A percentile compares a stretch with the other conserved stretches of the same genome.
phyloP scores from a whole-genome alignment of 2,797 vertebrate species.

The Trematomus bernacchii region DNA sequence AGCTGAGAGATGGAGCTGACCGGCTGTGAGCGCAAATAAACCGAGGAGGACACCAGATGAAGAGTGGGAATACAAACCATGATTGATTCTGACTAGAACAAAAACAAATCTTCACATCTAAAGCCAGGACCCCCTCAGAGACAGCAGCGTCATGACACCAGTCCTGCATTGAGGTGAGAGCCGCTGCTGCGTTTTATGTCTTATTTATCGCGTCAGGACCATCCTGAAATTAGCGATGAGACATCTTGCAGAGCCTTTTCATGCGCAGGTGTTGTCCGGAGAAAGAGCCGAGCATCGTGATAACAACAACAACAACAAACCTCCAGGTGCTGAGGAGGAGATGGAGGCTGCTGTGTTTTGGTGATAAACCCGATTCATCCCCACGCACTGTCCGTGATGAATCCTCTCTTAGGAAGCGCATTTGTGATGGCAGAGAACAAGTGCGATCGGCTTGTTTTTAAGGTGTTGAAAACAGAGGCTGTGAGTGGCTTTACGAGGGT shows the following conservation, averaged over 20 bases:
- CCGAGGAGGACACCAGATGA: background rate
- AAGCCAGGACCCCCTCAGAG: constrained; percentile 21
- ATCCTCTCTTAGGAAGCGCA: background rate
- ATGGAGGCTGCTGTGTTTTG: constrained; percentile 47
- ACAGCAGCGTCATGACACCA: constrained; percentile 66
- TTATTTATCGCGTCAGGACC: constrained; percentile 34
- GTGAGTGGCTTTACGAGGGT: constrained; percentile 6
- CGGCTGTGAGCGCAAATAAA: constrained; percentile 28
- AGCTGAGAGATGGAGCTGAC: constrained; percentile 64
- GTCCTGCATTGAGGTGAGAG: constrained; percentile 78
- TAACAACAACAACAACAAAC: constrained; percentile 9
- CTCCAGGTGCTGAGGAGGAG: constrained; percentile 63
- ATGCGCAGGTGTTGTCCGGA: constrained; percentile 5
- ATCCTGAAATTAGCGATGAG: constrained; percentile 18
- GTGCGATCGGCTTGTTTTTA: constrained; percentile 15
- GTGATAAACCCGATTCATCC: constrained; percentile 37
- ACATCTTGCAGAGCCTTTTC: constrained; percentile 6
- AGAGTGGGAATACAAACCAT: constrained; percentile 16
- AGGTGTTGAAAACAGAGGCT: background rate
- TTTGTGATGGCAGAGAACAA: constrained; percentile 30
- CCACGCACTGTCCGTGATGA: background rate
- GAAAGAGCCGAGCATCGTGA: constrained; percentile 6
- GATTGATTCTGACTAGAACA: constrained; percentile 21
- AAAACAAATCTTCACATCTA: constrained; percentile 7
- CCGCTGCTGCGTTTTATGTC: constrained; percentile 33